These are phyloP conservation scores for Ptilodon capucinus DNA, from an alignment of 2,888 invertebrate genomes.

Conservation along the genomic window DNA sequence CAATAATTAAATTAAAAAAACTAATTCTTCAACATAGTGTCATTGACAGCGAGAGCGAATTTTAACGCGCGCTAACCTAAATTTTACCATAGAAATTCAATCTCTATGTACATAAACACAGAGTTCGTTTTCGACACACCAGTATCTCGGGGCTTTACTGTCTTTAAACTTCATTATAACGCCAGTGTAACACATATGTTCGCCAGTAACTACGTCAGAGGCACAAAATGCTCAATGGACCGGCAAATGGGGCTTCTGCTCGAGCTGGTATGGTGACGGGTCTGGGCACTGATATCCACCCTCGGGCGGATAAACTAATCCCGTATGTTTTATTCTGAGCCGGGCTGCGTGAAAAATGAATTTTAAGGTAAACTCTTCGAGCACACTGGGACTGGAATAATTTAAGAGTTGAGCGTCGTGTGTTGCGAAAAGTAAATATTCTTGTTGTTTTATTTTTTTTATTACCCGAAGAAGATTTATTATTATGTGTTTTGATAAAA, in stretches of 20 bases:
- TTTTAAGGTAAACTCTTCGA: slow-evolving; percentile 54
- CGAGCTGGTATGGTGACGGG: slow-evolving; percentile 59
- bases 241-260: slow-evolving; percentile 76
- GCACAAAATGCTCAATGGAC: slow-evolving; percentile 64
- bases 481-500: too few relatives aligned
- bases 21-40: slow-evolving; percentile 24
- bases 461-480: too few relatives aligned
- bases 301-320: slow-evolving; percentile 57
- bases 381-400: slow-evolving; percentile 55
- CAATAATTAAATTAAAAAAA: slow-evolving; percentile 1
- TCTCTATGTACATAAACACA: too few relatives aligned
- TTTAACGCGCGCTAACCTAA: too few relatives aligned
- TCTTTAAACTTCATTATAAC: slow-evolving; percentile 52
- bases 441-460: neutral
- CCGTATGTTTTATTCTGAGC: slow-evolving; percentile 54
- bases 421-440: neutral
- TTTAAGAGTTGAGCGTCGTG: slow-evolving; percentile 36
- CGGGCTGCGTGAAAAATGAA: slow-evolving; percentile 61
- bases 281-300: slow-evolving; percentile 55
- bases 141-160: slow-evolving; percentile 19
- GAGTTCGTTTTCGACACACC: too few relatives aligned
- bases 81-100: too few relatives aligned
- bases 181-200: slow-evolving; percentile 46
- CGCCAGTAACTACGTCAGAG: slow-evolving; percentile 59
- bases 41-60: too few relatives aligned